Evolutionary conservation across 2,888 invertebrate genomes (phyloP), one percentile per base, ranked within the genome.

Genomic region (Rhabditoides inermis): DNA sequence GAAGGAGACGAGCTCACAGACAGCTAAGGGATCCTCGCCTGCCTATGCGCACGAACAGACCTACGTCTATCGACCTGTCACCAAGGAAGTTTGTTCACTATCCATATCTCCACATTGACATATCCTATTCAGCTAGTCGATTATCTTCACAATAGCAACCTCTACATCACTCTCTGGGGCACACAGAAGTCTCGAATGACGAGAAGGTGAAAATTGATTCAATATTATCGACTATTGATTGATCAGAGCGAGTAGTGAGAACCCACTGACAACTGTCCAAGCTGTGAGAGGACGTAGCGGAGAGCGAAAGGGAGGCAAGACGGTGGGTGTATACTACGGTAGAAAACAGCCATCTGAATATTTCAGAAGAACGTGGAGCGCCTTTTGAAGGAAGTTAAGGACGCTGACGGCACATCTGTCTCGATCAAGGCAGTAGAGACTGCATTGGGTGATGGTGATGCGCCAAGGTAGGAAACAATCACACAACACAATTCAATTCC

Each of bases 121-220:
- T 44, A 18, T 18, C 18, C 1, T 30, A 53, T 70, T 32, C 65
- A 82, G 80, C 67, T 79, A 22, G 69, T 81, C 5, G 77, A 80
- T 22, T 81, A 80, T 65, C 69, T 82, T 51, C 74, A 77, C 48
- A 77, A 78, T 27, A 77, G 77, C 7, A 78, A 77, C 49, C 70
- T 82, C 45, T 77, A 78, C 58, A 77, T 82, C 18, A 78, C 80
- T 56, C 76, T 82, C 20, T 80, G 78, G 78, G 82, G 81, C 12
- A 79, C 79, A 55, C 81, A 82, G 32, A 46, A 51, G 25, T 55
- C 60, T 25, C 7, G 25, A 42, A 28, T 15, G n/a, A 20, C 27
- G n/a, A 28, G 18, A 18, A 28, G 27, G n/a, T 27, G 18, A 18
- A 20, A 18, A 25, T 20, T 30, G 18, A 6, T 27, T 30, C 26